Conservation (phyloP, 2,888 invertebrate species). For the Leucania comma region DNA sequence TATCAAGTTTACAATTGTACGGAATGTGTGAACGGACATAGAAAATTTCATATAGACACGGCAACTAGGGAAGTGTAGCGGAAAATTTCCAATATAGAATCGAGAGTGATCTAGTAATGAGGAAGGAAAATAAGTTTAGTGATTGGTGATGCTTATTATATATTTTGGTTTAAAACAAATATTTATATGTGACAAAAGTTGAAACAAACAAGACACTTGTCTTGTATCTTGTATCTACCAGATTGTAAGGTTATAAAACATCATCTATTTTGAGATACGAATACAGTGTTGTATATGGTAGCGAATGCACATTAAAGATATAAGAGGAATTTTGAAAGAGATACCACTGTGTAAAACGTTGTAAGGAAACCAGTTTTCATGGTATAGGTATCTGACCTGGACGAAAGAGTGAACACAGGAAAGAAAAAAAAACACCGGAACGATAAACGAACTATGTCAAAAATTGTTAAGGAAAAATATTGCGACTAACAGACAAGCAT, state of each 20-base stretch:
- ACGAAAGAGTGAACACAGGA: not conserved
- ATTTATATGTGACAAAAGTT: too few relatives aligned
- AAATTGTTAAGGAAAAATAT: not conserved
- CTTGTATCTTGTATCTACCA: not conserved
- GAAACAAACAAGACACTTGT: too few relatives aligned
- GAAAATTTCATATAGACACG: conserved; percentile 33
- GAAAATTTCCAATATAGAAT: conserved; percentile 35
- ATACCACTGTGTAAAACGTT: too few relatives aligned
- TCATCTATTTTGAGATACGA: too few relatives aligned
- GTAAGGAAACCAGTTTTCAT: not conserved
- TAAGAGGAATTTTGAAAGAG: too few relatives aligned
- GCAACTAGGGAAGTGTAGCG: conserved; percentile 21
- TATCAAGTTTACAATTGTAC: conserved; percentile 46
- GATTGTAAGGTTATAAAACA: not conserved
- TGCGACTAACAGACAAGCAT: not conserved
- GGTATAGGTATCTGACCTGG: not conserved
- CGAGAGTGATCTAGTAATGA: conserved; percentile 3
- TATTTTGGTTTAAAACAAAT: too few relatives aligned
- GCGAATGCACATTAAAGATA: too few relatives aligned
- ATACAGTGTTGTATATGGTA: too few relatives aligned
- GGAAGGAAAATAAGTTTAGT: conserved; percentile 9
- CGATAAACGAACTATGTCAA: not conserved
- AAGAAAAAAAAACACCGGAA: not conserved
- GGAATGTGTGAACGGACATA: conserved; percentile 42
- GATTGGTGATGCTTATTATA: not conserved